Percentiles rank a stretch among this genome's conserved stretches.
These are phyloP conservation scores for Drosophila sordidapex DNA, from an alignment of 2,888 invertebrate species.

Conservation along the genomic window DNA sequence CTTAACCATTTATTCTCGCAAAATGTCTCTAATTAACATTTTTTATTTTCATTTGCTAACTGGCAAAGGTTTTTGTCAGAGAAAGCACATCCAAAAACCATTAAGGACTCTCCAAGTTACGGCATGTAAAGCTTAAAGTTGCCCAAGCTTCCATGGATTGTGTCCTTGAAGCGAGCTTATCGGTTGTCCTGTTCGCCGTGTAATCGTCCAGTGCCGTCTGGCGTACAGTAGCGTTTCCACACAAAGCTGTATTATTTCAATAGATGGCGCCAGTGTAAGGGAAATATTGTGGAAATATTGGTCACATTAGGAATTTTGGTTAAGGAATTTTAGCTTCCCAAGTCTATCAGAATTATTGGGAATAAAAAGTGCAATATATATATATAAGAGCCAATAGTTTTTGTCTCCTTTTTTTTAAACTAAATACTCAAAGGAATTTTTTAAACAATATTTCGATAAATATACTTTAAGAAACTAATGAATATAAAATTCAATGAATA, in stretches of 20 bases:
- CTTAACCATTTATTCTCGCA: neutral
- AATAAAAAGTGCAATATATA: neutral
- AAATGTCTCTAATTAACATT: too few relatives aligned
- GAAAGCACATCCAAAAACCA: neutral
- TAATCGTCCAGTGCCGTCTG: conserved; percentile 5
- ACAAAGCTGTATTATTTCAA: accelerated
- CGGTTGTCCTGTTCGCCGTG: conserved; percentile 3
- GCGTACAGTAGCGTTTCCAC: accelerated
- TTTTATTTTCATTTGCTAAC: neutral
- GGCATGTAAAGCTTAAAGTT: neutral
- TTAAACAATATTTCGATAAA: neutral
- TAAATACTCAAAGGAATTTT: neutral
- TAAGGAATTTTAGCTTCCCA: neutral
- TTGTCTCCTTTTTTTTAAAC: neutral
- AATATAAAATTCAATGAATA: neutral
- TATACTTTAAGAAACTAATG: neutral
- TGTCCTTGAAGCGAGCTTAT: conserved; percentile 18
- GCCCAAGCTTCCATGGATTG: neutral
- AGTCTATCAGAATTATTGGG: neutral
- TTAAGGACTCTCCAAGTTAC: neutral
- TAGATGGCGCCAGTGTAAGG: conserved; percentile 17
- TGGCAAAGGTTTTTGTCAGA: neutral
- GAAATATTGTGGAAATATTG: neutral
- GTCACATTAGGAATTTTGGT: neutral
- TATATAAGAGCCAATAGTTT: neutral